phyloP scores from a whole-genome alignment of 2,888 invertebrate species.

The Nebria salina region DNA sequence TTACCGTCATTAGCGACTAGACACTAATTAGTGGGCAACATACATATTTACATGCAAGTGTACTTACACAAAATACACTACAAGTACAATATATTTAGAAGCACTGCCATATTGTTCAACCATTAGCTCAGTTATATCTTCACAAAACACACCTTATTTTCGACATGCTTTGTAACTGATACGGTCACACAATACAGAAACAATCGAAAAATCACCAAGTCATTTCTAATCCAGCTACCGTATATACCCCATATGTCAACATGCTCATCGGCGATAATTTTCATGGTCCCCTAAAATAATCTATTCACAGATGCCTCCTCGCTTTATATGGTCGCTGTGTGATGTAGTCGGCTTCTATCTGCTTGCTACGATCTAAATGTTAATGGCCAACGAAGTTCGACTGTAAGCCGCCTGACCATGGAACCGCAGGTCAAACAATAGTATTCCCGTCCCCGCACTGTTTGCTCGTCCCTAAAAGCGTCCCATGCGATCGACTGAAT shows the following conservation, averaged over 20 bases:
- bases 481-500: constrained; percentile 19
- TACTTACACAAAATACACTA: constrained; percentile 13
- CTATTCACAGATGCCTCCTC: background rate
- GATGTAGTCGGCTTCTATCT: background rate
- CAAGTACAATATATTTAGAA: background rate
- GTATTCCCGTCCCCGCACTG: background rate
- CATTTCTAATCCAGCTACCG: background rate
- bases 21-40: constrained; percentile 26
- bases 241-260: background rate
- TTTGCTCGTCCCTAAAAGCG: background rate
- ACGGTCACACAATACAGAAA: background rate
- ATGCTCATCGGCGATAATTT: background rate
- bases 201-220: background rate
- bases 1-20: constrained; percentile 32
- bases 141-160: background rate
- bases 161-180: no score
- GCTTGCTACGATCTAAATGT: constrained; percentile 26
- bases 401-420: constrained; percentile 5
- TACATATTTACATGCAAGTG: constrained; percentile 25
- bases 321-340: background rate
- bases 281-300: background rate
- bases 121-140: no score
- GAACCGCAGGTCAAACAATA: constrained; percentile 30
- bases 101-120: background rate
- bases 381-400: constrained; percentile 25